Evolutionary conservation across 2,797 vertebrate species (phyloP).

Genomic region (Sebastes steindachneri): DNA sequence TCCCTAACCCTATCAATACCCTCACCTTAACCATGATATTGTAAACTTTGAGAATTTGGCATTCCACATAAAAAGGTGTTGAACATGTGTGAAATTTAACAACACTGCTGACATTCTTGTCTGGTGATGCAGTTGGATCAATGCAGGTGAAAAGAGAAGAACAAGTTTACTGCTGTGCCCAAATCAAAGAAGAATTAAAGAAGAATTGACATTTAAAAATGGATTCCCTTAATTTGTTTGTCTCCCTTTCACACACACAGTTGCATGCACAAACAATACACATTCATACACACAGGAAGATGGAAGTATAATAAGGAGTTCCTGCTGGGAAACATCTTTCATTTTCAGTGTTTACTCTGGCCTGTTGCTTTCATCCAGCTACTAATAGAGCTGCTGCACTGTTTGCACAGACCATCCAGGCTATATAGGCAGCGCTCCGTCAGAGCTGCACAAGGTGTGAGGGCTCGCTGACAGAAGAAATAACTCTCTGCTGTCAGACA

Average conservation of each 20-base stretch:
- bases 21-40: too few species aligned
- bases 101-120: not conserved
- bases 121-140: not conserved
- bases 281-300: not conserved
- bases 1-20: rapidly evolving
- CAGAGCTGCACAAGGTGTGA: slow-evolving; percentile 35
- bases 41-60: too few species aligned
- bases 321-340: slow-evolving; percentile 45
- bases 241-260: not conserved
- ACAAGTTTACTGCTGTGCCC: not conserved
- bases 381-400: slow-evolving; percentile 12
- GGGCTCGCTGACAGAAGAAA: slow-evolving; percentile 33
- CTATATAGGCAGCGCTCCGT: slow-evolving; percentile 23
- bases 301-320: slow-evolving; percentile 2
- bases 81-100: too few species aligned
- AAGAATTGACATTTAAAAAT: too few species aligned
- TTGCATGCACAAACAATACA: not conserved
- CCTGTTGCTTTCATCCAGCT: slow-evolving; percentile 38
- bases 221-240: too few species aligned
- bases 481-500: slow-evolving; percentile 6
- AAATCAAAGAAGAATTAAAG: not conserved
- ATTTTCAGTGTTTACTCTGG: slow-evolving; percentile 39
- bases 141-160: too few species aligned
- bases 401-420: slow-evolving; percentile 7
- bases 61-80: too few species aligned